phyloP scores from a whole-genome alignment of 2,888 invertebrate species.

The Xanthorhoe designata region DNA sequence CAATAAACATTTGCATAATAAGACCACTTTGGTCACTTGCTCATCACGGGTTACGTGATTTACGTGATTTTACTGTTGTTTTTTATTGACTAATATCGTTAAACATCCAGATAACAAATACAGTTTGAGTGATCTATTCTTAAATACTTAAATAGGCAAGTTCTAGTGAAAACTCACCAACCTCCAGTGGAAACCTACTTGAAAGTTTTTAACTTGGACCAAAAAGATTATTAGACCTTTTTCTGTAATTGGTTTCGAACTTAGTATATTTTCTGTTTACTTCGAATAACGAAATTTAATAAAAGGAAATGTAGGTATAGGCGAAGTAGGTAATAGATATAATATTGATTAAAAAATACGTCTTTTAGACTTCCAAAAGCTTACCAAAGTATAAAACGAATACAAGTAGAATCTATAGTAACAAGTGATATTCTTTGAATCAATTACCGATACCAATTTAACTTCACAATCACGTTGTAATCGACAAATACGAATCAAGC shows the following conservation, averaged over 20 bases:
- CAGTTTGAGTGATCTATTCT: too few relatives aligned
- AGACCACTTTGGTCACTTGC: not conserved
- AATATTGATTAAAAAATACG: not conserved
- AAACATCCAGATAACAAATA: not conserved
- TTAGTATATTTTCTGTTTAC: not conserved
- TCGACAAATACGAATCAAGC: constrained; percentile 16
- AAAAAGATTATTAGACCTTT: constrained; percentile 9
- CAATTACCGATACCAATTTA: constrained; percentile 20
- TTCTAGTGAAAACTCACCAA: too few relatives aligned
- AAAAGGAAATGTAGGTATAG: not conserved
- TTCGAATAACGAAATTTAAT: not conserved
- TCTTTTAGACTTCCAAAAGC: not conserved
- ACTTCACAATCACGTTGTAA: constrained; percentile 14
- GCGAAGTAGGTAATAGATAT: not conserved
- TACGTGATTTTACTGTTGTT: too few relatives aligned
- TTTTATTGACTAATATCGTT: not conserved
- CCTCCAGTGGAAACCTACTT: not conserved
- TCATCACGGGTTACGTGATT: too few relatives aligned
- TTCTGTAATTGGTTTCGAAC: constrained; percentile 10
- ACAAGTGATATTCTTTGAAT: not conserved
- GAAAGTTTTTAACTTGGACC: constrained; percentile 11
- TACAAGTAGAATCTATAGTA: not conserved
- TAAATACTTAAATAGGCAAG: too few relatives aligned
- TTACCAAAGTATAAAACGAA: not conserved
- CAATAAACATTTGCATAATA: too few relatives aligned